Evolutionary conservation across 2,888 invertebrate species (phyloP), one percentile per base, ranked within the genome.

Genomic region (Sympetrum striolatum): DNA sequence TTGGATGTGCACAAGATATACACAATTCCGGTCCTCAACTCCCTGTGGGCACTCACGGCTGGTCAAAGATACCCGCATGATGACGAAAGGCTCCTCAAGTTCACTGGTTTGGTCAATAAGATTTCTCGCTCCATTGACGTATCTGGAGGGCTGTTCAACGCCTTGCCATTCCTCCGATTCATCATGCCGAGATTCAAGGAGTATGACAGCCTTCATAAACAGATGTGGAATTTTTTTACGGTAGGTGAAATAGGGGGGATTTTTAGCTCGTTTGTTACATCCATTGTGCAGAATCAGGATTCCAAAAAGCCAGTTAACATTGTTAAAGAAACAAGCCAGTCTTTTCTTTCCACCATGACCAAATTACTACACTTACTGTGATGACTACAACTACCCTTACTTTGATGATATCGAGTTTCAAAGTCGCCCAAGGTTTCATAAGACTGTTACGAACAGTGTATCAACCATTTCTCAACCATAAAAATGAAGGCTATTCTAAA

Each of bases 31-130:
- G 95, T 96, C 1, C 93, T 97, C 91, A 97, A 97, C 93, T 95
- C 96, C 0, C 93, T 97, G 31, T 97, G 97, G 97, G 95, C 95
- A 37, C 95, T 96, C 94, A 94, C 96, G 90, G 96, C 97, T 90
- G 96, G 96, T 92, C 94, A 95, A 93, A 94, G 96, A 25, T 91
- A 91, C 80, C 86, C 90, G 3, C 90, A 90, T 35, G 90, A 91
- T 35, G 91, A 91, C 81, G 90, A 90, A 8, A 86, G 53, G 10
- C 91, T 91, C 18, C 73, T 79, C 58, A 81, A 90, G 81, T 91
- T 91, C 86, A 91, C 91, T 18, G 81, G 44, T 14, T 53, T 91
- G n/a, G 90, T 81, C 6, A 91, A 91, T 22, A 73, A 60, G 39
- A 73, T 91, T 6, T 81, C 90, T 53, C 39, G 91, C 5, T 81